These are phyloP conservation scores for Andrena haemorrhoa DNA, from an alignment of 2,888 invertebrate species.

Conservation along the genomic window DNA sequence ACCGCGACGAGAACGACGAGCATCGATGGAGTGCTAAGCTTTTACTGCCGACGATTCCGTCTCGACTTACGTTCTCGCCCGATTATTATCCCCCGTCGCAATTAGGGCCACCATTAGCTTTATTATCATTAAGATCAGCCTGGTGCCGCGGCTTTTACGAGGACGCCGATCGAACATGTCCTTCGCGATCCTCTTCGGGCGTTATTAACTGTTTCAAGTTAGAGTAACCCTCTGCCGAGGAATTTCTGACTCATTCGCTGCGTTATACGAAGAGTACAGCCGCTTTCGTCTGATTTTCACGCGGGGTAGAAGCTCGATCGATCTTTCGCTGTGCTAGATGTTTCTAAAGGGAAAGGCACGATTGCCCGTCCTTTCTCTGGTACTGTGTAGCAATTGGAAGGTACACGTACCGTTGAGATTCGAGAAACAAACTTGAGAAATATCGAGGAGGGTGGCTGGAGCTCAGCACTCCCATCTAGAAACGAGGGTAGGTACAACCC, in stretches of 20 bases:
- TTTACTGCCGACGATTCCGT: slow-evolving; percentile 39
- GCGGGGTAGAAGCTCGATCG: too few species aligned
- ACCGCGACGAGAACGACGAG: slow-evolving; percentile 15
- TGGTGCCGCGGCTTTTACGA: background rate
- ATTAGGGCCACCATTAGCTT: slow-evolving; percentile 27
- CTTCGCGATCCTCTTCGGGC: background rate
- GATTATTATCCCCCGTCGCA: slow-evolving; percentile 42
- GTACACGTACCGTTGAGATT: background rate
- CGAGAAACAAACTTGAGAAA: slow-evolving; percentile 18
- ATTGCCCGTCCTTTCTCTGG: too few species aligned
- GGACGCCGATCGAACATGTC: background rate
- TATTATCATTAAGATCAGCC: slow-evolving; percentile 39
- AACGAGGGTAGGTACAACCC: background rate
- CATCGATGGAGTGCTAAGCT: slow-evolving; percentile 53
- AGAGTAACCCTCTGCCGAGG: background rate
- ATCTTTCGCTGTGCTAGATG: too few species aligned
- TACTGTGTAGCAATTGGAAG: background rate
- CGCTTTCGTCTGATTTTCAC: too few species aligned
- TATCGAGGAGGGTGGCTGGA: background rate
- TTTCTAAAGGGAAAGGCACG: too few species aligned
- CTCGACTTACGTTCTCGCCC: background rate
- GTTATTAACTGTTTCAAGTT: background rate
- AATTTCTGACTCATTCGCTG: background rate
- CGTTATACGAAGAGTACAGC: too few species aligned
- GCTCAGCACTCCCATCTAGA: background rate